Evolutionary conservation across 1,140 invertebrate genomes (phyloP), one percentile per base, ranked within the genome.

Genomic region (Conus betulinus): DNA sequence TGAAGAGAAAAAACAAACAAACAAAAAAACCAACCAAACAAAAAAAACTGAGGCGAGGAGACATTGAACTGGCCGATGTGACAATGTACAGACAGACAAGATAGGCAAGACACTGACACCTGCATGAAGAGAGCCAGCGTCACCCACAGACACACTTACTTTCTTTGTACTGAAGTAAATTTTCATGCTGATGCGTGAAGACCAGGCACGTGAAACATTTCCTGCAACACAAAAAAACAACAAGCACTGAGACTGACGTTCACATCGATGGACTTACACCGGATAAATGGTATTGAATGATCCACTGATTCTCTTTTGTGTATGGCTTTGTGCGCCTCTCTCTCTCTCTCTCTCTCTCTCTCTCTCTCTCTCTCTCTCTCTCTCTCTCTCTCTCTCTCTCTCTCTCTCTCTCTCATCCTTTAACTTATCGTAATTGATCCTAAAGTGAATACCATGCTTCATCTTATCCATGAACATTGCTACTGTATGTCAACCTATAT

Each of bases 111-210:
- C 78, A 79, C 78, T 2, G 25, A 79, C 78, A 79, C 25, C 6
- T 0, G 39, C 78, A 79, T 8, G 39, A n/a, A 79, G 0, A 79
- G 25, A 79, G 27, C 8, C 78, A 79, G 11, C 25, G 20, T 5
- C 10, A 13, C 27, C n/a, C 53, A 88, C n/a, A 88, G 57, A 85
- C 67, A 79, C 95, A 98, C 98, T 98, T 96, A 99, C 98, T 98
- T 97, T 98, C 98, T 97, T 99, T 99, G 96, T 98, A 99, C 95
- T 99, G 98, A 91, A 98, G 96, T 90, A 98, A 98, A 95, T 98
- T 98, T 92, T 97, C 96, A 96, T 99, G 98, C 93, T 98, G 98
- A 95, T 98, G 97, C 94, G 98, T 97, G 94, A 98, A 98, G 91
- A 98, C 98, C 93, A 99, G 97, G 96, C 98, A 98, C 39, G 89